These are phyloP conservation scores for Phrynocephalus forsythii DNA, from an alignment of 2,797 vertebrate species.

Conservation along the genomic window DNA sequence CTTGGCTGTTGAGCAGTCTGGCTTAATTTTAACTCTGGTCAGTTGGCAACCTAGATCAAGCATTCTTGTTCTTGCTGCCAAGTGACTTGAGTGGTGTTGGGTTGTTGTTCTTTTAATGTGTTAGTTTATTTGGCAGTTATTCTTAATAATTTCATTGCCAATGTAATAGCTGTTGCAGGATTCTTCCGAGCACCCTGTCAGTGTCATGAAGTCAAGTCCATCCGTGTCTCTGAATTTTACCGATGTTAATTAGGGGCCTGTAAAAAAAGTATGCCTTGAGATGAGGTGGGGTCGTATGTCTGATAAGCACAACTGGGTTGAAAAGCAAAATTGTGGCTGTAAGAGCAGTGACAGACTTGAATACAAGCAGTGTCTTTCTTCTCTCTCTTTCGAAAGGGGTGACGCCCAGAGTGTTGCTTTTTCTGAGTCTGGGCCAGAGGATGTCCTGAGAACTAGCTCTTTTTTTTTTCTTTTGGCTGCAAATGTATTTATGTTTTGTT, in stretches of 20 bases:
- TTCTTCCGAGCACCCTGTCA: constrained; percentile 12
- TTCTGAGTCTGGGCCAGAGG: not conserved
- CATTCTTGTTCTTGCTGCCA: not conserved
- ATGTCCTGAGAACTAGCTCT: not conserved
- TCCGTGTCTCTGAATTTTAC: not conserved
- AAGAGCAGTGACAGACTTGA: constrained; percentile 9
- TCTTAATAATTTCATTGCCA: not conserved
- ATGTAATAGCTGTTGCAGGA: constrained; percentile 1
- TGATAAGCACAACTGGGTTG: not conserved
- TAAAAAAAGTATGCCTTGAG: not conserved
- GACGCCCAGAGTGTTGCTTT: constrained; percentile 16
- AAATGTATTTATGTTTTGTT: constrained; percentile 21
- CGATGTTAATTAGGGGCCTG: constrained; percentile 8
- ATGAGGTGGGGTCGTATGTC: not conserved
- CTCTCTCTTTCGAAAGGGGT: not conserved
- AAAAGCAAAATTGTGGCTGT: not conserved
- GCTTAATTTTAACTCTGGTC: constrained; percentile 21
- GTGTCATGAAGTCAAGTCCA: constrained; percentile 3
- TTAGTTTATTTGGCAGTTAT: not conserved
- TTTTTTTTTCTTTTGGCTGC: not conserved
- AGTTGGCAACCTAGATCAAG: constrained; percentile 9
- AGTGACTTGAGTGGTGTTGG: not conserved
- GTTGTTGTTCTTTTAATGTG: not conserved
- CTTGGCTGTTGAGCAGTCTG: too few relatives aligned
- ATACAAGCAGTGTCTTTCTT: not conserved